phyloP scores from a whole-genome alignment of 2,113 vertebrate species.

The Hylia prasina region DNA sequence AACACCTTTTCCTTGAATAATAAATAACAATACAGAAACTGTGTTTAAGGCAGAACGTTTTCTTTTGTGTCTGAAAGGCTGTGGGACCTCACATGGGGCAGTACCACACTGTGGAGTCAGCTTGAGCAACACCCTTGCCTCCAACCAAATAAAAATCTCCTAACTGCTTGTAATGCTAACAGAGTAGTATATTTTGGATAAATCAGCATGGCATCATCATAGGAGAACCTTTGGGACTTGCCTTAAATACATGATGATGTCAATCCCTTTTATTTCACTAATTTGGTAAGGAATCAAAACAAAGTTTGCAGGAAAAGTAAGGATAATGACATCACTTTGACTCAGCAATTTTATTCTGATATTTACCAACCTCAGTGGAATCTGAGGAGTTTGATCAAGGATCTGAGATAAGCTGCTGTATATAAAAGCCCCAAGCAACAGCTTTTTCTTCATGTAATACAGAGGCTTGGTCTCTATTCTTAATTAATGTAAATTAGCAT shows the following conservation, averaged over 20 bases:
- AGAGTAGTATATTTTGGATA: background rate
- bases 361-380: background rate
- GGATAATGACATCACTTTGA: background rate
- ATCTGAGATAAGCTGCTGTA: background rate
- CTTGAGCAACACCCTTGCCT: background rate
- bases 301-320: background rate
- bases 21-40: background rate
- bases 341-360: background rate
- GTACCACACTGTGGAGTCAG: background rate
- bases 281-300: background rate
- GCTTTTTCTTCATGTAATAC: background rate
- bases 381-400: background rate
- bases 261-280: background rate
- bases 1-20: background rate
- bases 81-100: background rate
- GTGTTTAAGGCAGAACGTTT: background rate
- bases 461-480: background rate
- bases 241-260: background rate
- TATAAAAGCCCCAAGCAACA: background rate
- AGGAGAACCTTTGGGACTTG: background rate
- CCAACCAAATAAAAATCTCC: slow-evolving; percentile 1
- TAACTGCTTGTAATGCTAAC: background rate
- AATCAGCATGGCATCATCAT: background rate
- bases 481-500: background rate
- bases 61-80: background rate